A percentile compares a stretch with the other conserved stretches of the same genome.
Conservation (phyloP, 2,797 vertebrate species). For the Xerus rutilus region DNA sequence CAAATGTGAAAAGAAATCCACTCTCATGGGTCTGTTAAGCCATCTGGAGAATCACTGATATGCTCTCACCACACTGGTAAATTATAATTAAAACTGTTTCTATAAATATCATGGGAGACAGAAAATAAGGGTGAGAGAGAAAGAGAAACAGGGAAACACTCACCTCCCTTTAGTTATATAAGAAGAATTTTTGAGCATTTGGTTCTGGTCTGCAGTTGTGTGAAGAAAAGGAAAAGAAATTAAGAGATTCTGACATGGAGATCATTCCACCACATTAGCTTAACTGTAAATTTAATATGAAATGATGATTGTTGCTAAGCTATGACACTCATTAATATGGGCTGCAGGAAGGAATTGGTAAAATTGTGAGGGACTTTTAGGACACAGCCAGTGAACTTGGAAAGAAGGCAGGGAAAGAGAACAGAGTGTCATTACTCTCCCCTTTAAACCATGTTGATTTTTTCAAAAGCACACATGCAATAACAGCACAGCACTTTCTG, state of each 20-base stretch:
- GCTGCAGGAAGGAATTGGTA: conserved; percentile 52
- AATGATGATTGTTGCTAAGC: conserved; percentile 77
- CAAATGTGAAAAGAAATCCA: conserved; percentile 44
- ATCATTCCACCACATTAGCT: conserved; percentile 81
- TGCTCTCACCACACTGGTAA: conserved; percentile 28
- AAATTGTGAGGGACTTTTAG: conserved; percentile 58
- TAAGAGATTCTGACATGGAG: conserved; percentile 78
- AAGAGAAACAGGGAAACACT: conserved; percentile 19
- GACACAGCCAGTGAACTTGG: conserved; percentile 58
- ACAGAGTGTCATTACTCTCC: not conserved
- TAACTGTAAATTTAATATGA: conserved; percentile 79
- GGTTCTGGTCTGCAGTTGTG: conserved; percentile 41
- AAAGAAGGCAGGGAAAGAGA: not conserved
- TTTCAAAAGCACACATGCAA: not conserved
- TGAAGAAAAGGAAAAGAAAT: conserved; percentile 64
- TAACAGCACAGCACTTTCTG: conserved; percentile 1
- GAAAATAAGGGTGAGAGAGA: not conserved
- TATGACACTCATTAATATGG: conserved; percentile 53
- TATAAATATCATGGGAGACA: conserved; percentile 53
- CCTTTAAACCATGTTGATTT: not conserved
- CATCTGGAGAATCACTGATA: conserved; percentile 57
- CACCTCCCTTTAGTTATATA: conserved; percentile 59
- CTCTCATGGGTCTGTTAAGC: conserved; percentile 3
- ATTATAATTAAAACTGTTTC: conserved; percentile 60
- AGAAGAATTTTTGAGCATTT: conserved; percentile 50